A percentile compares a stretch with the other conserved stretches of the same genome.
phyloP scores from a whole-genome alignment of 2,113 vertebrate genomes.

The Lagenorhynchus albirostris region DNA sequence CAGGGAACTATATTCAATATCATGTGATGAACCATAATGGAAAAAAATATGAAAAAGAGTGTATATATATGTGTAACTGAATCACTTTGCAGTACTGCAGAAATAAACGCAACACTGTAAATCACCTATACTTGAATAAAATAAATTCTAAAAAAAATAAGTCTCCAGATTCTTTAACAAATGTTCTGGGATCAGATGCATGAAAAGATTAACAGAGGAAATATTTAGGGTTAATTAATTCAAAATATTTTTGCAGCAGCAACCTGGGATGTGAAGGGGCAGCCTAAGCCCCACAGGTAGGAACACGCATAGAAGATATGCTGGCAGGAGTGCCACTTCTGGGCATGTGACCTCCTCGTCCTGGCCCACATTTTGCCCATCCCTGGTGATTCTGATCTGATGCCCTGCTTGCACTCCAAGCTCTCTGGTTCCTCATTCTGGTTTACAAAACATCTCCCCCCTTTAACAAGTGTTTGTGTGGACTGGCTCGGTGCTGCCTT shows the following conservation, averaged over 20 bases:
- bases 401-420: neutral
- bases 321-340: neutral
- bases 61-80: neutral
- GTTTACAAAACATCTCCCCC: neutral
- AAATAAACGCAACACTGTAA: neutral
- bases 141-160: neutral
- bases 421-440: neutral
- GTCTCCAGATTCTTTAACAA: neutral
- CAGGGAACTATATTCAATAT: neutral
- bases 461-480: neutral
- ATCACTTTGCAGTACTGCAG: neutral
- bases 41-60: neutral
- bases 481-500: neutral
- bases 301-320: neutral
- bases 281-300: fast-evolving
- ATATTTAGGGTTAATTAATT: neutral
- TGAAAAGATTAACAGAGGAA: neutral
- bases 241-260: neutral
- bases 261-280: neutral
- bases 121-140: neutral
- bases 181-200: neutral
- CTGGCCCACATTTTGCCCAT: neutral
- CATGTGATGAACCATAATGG: neutral
- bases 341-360: neutral
- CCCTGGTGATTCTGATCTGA: neutral